These are phyloP conservation scores for Mongoloraphidia duomilia DNA, from an alignment of 2,888 invertebrate genomes.

Conservation along the genomic window DNA sequence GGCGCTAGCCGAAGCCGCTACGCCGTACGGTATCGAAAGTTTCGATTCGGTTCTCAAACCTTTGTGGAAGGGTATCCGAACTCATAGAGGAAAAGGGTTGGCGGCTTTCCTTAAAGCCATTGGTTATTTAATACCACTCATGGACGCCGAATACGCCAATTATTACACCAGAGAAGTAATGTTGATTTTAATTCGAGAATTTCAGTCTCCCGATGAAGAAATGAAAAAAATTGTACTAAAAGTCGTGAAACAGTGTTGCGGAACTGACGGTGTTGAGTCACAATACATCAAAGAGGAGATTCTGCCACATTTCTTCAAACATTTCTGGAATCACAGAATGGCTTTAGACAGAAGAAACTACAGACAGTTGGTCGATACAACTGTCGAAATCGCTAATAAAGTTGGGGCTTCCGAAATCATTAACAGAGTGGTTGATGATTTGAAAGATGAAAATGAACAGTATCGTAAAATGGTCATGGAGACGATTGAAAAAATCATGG, in stretches of 20 bases:
- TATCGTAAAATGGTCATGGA: conserved; percentile 99
- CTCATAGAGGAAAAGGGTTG: conserved; percentile 79
- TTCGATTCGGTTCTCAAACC: conserved; percentile 99
- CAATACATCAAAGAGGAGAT: conserved; percentile 99
- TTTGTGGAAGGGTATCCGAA: conserved; percentile 96
- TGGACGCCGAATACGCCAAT: conserved; percentile 99
- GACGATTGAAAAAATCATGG: conserved; percentile 97
- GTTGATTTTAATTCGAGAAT: conserved; percentile 96
- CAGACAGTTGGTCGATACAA: conserved; percentile 95
- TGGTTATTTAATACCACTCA: conserved; percentile 95
- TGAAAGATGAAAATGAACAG: conserved; percentile 99
- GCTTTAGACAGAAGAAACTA: conserved; percentile 96
- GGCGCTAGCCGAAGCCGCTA: conserved; percentile 96
- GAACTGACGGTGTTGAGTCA: conserved; percentile 98
- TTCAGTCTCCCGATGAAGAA: conserved; percentile 99
- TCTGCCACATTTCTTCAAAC: conserved; percentile 94
- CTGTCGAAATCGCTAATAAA: conserved; percentile 99
- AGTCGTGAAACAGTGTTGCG: conserved; percentile 99
- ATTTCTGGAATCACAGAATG: conserved; percentile 99
- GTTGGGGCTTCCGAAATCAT: conserved; percentile 99
- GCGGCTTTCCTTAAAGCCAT: conserved; percentile 99
- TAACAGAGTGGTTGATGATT: conserved; percentile 93
- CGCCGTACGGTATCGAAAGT: conserved; percentile 99
- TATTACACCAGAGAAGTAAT: conserved; percentile 99
- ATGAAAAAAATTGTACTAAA: conserved; percentile 99